Conservation (phyloP, 2,888 invertebrate genomes). For the Meteorus cinctellus region DNA sequence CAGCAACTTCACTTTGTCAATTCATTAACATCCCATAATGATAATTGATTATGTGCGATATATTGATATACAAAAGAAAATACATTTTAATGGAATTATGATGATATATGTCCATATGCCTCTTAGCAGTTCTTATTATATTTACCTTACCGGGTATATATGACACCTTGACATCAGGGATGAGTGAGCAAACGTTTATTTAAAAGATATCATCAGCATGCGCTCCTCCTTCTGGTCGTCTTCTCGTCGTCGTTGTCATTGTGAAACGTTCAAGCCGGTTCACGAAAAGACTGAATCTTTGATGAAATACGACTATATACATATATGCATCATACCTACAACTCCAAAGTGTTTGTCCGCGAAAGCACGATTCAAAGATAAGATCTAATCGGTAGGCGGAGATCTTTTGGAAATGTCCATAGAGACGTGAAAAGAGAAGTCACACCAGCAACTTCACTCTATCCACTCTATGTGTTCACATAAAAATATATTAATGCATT, state of each 20-base stretch:
- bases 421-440: constrained; percentile 31
- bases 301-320: neutral
- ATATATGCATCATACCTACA: neutral
- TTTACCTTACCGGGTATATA: neutral
- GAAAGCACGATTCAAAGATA: constrained; percentile 62
- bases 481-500: neutral
- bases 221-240: neutral
- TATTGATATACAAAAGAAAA: neutral
- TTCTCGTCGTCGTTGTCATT: constrained; percentile 14
- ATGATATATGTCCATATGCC: constrained; percentile 15
- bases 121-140: constrained; percentile 25
- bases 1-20: neutral
- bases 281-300: constrained; percentile 30
- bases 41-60: neutral
- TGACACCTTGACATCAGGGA: constrained; percentile 35
- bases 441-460: constrained; percentile 17
- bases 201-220: constrained; percentile 64
- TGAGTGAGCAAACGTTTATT: constrained; percentile 66
- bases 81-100: constrained; percentile 22
- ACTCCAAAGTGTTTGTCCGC: constrained; percentile 61
- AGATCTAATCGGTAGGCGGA: constrained; percentile 57
- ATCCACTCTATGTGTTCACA: constrained; percentile 5
- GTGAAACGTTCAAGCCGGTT: constrained; percentile 6
- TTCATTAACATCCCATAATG: neutral
- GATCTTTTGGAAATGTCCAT: constrained; percentile 31